Evolutionary conservation across 2,888 invertebrate genomes (phyloP).

Genomic region (Tridacna crocea): DNA sequence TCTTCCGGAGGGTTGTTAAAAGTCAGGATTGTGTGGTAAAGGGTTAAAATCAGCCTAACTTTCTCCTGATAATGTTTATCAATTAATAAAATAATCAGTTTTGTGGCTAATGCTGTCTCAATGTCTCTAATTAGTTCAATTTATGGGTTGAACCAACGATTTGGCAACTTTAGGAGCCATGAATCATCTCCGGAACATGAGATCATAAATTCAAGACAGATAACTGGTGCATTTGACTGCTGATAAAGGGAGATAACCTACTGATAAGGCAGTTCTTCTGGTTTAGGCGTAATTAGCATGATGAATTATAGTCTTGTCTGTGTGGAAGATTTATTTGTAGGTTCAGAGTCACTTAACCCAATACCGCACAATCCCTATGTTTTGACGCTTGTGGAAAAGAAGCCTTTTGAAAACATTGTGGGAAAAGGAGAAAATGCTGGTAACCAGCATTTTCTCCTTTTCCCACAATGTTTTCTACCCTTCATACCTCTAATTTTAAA

Average conservation of each 20-base stretch:
- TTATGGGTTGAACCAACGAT: not conserved
- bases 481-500: too few species aligned
- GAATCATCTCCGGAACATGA: not conserved
- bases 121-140: not conserved
- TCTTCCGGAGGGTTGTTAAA: not conserved
- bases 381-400: not conserved
- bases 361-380: not conserved
- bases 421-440: not conserved
- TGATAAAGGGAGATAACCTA: constrained; percentile 32
- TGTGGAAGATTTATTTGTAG: not conserved
- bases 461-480: constrained; percentile 3
- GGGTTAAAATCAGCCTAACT: not conserved
- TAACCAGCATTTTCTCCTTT: constrained; percentile 3
- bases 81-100: not conserved
- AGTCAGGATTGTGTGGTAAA: not conserved
- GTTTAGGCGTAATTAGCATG: not conserved
- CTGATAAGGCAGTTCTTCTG: constrained; percentile 11
- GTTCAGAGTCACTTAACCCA: not conserved
- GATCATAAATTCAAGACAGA: constrained; percentile 31
- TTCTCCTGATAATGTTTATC: too few species aligned
- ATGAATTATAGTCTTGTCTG: constrained; percentile 3
- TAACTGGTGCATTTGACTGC: constrained; percentile 27
- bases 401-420: constrained; percentile 6
- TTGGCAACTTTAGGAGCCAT: not conserved
- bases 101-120: too few species aligned